Evolutionary conservation across 2,797 vertebrate species (phyloP).

Genomic region (Meda fulgida): DNA sequence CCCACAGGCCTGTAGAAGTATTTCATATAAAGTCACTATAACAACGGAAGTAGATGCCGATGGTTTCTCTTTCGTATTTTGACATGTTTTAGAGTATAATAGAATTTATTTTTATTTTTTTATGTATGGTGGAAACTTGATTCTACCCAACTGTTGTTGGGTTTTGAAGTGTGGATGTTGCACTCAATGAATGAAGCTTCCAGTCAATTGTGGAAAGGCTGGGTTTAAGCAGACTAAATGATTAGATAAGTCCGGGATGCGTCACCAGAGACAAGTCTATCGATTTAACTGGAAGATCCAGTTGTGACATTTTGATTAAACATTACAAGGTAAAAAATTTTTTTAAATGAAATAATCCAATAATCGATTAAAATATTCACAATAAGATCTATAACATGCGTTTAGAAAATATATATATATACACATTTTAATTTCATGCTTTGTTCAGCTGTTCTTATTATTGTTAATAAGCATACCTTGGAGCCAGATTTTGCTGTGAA

Average conservation of each 20-base stretch:
- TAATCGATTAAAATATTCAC: not conserved
- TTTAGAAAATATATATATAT: not conserved
- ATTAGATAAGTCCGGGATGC: not conserved
- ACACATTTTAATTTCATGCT: not conserved
- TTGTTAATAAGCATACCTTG: not conserved
- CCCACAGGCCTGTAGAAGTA: conserved; percentile 54
- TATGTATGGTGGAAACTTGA: not conserved
- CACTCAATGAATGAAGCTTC: not conserved
- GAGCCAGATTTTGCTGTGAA: not conserved
- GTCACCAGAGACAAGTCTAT: not conserved
- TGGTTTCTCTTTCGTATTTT: not conserved
- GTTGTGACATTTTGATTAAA: not conserved
- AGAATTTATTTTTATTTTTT: too few relatives aligned
- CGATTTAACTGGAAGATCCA: not conserved
- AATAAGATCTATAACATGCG: not conserved
- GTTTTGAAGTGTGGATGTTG: not conserved
- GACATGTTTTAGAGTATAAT: not conserved
- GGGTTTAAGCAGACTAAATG: not conserved
- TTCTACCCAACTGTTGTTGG: not conserved
- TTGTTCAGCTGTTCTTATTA: not conserved
- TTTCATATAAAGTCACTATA: conserved; percentile 18
- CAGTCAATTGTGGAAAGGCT: not conserved
- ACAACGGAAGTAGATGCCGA: not conserved
- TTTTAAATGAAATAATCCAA: not conserved
- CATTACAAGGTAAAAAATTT: not conserved